Base-by-base conservation (phyloP, 1,140 invertebrate species). In the Achatina immaculata region DNA sequence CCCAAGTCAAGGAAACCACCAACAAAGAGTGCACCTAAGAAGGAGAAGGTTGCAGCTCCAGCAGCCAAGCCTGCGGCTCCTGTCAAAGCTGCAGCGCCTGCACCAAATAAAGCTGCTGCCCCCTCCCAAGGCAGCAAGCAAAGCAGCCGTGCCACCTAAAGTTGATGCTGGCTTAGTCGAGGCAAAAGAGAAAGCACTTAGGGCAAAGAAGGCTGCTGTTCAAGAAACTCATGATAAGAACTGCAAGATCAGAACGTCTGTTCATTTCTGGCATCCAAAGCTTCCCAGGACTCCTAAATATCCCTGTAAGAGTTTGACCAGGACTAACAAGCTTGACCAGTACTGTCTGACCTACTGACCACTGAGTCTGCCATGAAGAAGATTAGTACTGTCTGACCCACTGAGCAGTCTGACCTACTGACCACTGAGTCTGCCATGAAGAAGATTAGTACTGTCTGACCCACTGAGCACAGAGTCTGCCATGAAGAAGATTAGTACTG, bases 201-300 rank as follows among this genome's bases (percentile, higher is more conserved):
- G 89, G 51, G 90, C 90, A 1, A 92, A 92, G 85, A 92, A 91
- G 83, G 86, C 88, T 66, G 95, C 98, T 68, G 92, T 97, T 66
- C 98, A 97, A 91, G 97, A 97, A 83, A 94, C 95, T 83, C 95
- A 96, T 94, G 95, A 95, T 83, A 92, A 96, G 43, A 93, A 94
- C 0, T 93, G 96, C 81, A 98, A 99, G 92, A 95, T 99, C 85
- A 95, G 98, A 86, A 99, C 96, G 36, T 95, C 95, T 0, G 97
- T 99, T 51, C 95, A 97, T 86, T 99, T 99, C 94, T 94, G 95
- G 86, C 93, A 96, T 77, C 98, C 98, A 7, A 96, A 95, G 86
- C 94, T 96, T 69, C 94, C 95, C 6, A 94, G 97, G 82, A 94
- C 95, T 84, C 98, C 98, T 0, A 99, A 99, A 93, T 99, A 98